phyloP scores from a whole-genome alignment of 2,797 vertebrate genomes.

The Vespertilio murinus region DNA sequence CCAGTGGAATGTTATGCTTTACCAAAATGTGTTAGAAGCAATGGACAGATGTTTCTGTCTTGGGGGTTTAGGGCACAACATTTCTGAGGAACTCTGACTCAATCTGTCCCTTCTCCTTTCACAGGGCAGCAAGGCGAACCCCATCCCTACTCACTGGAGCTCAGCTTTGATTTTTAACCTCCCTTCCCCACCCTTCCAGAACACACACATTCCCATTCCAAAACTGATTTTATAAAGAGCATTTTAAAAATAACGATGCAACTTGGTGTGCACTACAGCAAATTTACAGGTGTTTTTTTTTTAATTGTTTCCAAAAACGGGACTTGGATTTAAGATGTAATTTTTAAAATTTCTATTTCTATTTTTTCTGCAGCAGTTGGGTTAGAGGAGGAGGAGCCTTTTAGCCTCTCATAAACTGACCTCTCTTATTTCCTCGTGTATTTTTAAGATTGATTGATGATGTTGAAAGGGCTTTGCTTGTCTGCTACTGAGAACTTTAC shows the following conservation, averaged over 20 bases:
- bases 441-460: slow-evolving; percentile 83
- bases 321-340: slow-evolving; percentile 83
- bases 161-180: slow-evolving; percentile 83
- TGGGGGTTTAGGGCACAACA: slow-evolving; percentile 78
- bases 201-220: slow-evolving; percentile 80
- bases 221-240: slow-evolving; percentile 79
- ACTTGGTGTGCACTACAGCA: slow-evolving; percentile 78
- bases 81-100: slow-evolving; percentile 83
- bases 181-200: slow-evolving; percentile 78
- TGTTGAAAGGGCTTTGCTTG: slow-evolving; percentile 83
- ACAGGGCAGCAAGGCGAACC: slow-evolving; percentile 86
- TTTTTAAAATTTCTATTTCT: slow-evolving; percentile 83
- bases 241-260: slow-evolving; percentile 79
- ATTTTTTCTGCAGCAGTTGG: slow-evolving; percentile 83
- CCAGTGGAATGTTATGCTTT: slow-evolving; percentile 70
- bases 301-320: slow-evolving; percentile 75
- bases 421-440: slow-evolving; percentile 81
- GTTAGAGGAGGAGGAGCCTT: slow-evolving; percentile 83
- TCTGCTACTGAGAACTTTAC: slow-evolving; percentile 82
- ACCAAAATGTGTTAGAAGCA: slow-evolving; percentile 73
- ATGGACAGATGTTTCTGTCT: slow-evolving; percentile 74
- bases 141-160: slow-evolving; percentile 85
- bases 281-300: slow-evolving; percentile 81
- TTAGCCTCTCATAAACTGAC: slow-evolving; percentile 81
- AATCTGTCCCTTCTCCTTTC: slow-evolving; percentile 87